Evolutionary conservation across 2,113 vertebrate species (phyloP), one percentile per base, ranked within the genome.

Genomic region (Gambusia holbrooki): DNA sequence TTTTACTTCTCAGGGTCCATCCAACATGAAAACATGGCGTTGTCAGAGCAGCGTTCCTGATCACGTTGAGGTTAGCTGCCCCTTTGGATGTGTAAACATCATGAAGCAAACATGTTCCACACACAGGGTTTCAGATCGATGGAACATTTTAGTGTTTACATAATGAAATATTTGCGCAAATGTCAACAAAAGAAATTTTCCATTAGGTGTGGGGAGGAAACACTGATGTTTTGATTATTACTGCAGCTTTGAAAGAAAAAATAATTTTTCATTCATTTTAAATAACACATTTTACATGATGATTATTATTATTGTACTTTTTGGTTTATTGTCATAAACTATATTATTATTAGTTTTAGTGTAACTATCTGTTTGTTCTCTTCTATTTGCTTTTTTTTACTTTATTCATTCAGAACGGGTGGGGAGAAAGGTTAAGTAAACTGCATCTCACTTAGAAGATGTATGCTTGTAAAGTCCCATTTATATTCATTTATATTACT

Each of bases 1-100:
- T 15, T 77, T 25, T 51, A 25, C 70, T 88, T 92, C 89, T 82
- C 90, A 91, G 70, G 69, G 62, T 72, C 79, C 68, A 14, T 83
- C 11, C 5, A 28, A 70, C 40, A 62, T 30, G 25, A 48, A 35
- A 28, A 68, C 66, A 75, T 30, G 69, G 62, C 80, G 62, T 60
- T 80, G 37, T 48, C 28, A 22, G 19, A 30, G 72, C 28, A 37
- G 14, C 76, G 71, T 68, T 28, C 30, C 48, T 15, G 62, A 1
- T 82, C 69, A 77, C 7, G 45, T 19, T 64, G n/a, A 58, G 61
- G 30, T 63, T 64, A 84, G 62, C 19, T 74, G 66, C 19, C 35
- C 5, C 11, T 17, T 15, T 25, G 17, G 63, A 35, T 69, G 10
- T 2, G 48, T 15, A 84, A 51, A 78, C 40, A 75, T 1, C 2